Percentiles rank a stretch among this genome's conserved stretches.
Evolutionary conservation across 2,797 vertebrate species (phyloP).

Genomic region (Bovichtus diacanthus): DNA sequence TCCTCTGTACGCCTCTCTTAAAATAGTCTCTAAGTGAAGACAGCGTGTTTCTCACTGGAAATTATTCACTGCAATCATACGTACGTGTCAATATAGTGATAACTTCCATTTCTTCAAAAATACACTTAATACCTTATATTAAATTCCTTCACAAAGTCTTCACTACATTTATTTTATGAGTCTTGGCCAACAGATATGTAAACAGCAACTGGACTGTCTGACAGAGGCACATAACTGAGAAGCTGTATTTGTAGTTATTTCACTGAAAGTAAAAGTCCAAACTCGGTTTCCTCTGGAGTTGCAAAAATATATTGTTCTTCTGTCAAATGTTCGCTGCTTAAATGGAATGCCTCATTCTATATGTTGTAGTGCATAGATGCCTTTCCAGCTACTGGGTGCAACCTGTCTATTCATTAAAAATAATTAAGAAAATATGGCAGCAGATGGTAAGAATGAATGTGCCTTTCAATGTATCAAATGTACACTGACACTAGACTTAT

Average conservation of each 20-base stretch:
- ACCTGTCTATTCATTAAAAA: background rate
- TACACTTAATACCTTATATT: too few relatives aligned
- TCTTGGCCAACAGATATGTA: too few relatives aligned
- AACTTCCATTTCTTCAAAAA: too few relatives aligned
- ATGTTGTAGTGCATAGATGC: background rate
- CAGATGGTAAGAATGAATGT: background rate
- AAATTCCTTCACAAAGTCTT: too few relatives aligned
- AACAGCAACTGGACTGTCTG: too few relatives aligned
- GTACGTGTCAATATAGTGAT: too few relatives aligned
- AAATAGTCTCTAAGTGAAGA: too few relatives aligned
- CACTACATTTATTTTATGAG: too few relatives aligned
- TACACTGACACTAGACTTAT: background rate
- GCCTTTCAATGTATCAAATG: background rate
- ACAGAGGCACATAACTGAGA: too few relatives aligned
- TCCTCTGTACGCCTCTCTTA: too few relatives aligned
- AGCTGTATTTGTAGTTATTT: background rate
- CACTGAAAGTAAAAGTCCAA: background rate
- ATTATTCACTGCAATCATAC: too few relatives aligned
- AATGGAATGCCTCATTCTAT: background rate
- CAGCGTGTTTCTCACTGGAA: too few relatives aligned
- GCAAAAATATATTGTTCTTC: background rate
- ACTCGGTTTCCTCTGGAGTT: background rate
- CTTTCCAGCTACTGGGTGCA: background rate
- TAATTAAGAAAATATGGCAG: background rate
- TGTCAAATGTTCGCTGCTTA: background rate